Evolutionary conservation across 2,888 invertebrate genomes (phyloP).

Genomic region (Hanleya hanleyi): DNA sequence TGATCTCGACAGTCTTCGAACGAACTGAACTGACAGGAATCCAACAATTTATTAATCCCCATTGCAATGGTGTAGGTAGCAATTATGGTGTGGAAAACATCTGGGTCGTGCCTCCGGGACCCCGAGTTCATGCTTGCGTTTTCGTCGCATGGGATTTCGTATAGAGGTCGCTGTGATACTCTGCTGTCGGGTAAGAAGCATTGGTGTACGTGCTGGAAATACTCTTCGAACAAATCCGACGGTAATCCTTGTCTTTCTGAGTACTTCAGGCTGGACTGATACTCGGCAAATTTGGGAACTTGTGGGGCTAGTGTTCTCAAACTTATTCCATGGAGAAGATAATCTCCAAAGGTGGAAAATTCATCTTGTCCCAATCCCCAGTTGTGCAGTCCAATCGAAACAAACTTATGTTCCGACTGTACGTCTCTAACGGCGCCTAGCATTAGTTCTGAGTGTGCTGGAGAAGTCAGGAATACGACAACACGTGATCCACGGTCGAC

Average conservation of each 20-base stretch:
- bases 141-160: not conserved
- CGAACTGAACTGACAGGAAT: not conserved
- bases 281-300: not conserved
- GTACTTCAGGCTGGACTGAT: not conserved
- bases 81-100: conserved; percentile 63
- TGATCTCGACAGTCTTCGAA: not conserved
- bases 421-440: not conserved
- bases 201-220: conserved; percentile 65
- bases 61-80: conserved; percentile 64
- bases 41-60: conserved; percentile 44
- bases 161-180: not conserved
- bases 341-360: not conserved
- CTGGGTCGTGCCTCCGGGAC: conserved; percentile 26
- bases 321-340: not conserved
- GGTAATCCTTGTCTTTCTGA: conserved; percentile 53
- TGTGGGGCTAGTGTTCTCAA: not conserved
- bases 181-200: conserved; percentile 40
- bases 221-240: conserved; percentile 73
- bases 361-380: conserved; percentile 34
- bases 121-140: conserved; percentile 58
- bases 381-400: conserved; percentile 56
- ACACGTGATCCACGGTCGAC: conserved; percentile 47
- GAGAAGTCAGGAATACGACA: conserved; percentile 62
- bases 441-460: conserved; percentile 16
- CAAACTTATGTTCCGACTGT: conserved; percentile 23